phyloP scores from a whole-genome alignment of 2,888 invertebrate genomes.

The Cabera pusaria region DNA sequence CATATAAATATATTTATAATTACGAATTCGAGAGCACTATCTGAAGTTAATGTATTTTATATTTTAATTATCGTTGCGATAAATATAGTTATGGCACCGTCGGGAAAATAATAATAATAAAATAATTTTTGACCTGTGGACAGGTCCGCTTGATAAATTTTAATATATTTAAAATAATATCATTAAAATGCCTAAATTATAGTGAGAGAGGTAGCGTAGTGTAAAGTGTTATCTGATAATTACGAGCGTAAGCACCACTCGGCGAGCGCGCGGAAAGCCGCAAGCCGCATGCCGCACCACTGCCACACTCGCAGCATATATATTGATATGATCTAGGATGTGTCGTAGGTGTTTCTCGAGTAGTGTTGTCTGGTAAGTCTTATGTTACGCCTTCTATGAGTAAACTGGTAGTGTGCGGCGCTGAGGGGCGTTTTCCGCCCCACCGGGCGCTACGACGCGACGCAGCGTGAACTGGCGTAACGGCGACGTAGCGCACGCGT shows the following conservation, averaged over 20 bases:
- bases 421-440: slow-evolving; percentile 29
- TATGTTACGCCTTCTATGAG: slow-evolving; percentile 77
- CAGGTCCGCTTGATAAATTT: slow-evolving; percentile 63
- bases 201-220: slow-evolving; percentile 79
- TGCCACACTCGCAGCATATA: too few relatives aligned
- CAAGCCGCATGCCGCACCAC: slow-evolving; percentile 68
- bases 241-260: slow-evolving; percentile 54
- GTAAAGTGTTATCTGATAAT: slow-evolving; percentile 65
- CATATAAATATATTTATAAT: slow-evolving; percentile 78
- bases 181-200: slow-evolving; percentile 74
- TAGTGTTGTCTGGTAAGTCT: slow-evolving; percentile 80
- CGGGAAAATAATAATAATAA: slow-evolving; percentile 44
- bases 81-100: slow-evolving; percentile 49
- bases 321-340: slow-evolving; percentile 83
- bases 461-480: slow-evolving; percentile 35
- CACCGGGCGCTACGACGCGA: slow-evolving; percentile 13
- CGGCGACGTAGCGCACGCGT: slow-evolving; percentile 39
- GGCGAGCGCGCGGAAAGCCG: slow-evolving; percentile 53
- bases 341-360: slow-evolving; percentile 81
- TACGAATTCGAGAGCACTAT: slow-evolving; percentile 44
- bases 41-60: slow-evolving; percentile 40
- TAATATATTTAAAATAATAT: slow-evolving; percentile 66
- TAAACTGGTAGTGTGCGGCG: slow-evolving; percentile 50
- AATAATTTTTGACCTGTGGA: slow-evolving; percentile 53
- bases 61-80: slow-evolving; percentile 40